Conservation (phyloP, 1,140 invertebrate genomes). For the Euura lappo region DNA sequence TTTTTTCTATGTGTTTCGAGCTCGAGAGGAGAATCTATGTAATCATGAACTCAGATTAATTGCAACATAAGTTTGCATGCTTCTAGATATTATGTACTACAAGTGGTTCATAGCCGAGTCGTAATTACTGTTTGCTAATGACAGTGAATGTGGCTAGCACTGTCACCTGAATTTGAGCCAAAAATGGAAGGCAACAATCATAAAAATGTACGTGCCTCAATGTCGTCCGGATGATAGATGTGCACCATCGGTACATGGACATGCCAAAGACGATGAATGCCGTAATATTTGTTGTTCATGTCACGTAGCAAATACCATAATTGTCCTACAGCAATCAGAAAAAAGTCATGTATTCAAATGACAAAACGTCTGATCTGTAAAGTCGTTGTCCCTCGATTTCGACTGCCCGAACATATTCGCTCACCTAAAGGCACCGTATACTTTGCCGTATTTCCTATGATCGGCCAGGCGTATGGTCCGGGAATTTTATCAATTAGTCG, state of each 20-base stretch:
- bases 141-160: no score
- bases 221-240: slow-evolving; percentile 18
- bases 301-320: slow-evolving; percentile 26
- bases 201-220: slow-evolving; percentile 28
- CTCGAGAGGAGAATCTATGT: slow-evolving; percentile 41
- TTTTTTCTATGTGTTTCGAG: slow-evolving; percentile 67
- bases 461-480: slow-evolving; percentile 30
- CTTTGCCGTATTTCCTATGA: slow-evolving; percentile 34
- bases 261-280: slow-evolving; percentile 36
- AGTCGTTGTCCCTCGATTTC: not conserved
- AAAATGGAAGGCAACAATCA: no score
- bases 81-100: no score
- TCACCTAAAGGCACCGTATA: slow-evolving; percentile 27
- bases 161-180: no score
- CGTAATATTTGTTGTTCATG: slow-evolving; percentile 36
- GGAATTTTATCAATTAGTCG: slow-evolving; percentile 33
- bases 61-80: no score
- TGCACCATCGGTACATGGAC: slow-evolving; percentile 15
- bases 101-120: not conserved
- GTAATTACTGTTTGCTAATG: no score
- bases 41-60: not conserved
- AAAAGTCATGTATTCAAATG: not conserved
- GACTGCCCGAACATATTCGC: not conserved
- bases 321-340: slow-evolving; percentile 26
- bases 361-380: no score